These are phyloP conservation scores for Carcharodon carcharias DNA, from an alignment of 2,797 vertebrate genomes.

Conservation along the genomic window DNA sequence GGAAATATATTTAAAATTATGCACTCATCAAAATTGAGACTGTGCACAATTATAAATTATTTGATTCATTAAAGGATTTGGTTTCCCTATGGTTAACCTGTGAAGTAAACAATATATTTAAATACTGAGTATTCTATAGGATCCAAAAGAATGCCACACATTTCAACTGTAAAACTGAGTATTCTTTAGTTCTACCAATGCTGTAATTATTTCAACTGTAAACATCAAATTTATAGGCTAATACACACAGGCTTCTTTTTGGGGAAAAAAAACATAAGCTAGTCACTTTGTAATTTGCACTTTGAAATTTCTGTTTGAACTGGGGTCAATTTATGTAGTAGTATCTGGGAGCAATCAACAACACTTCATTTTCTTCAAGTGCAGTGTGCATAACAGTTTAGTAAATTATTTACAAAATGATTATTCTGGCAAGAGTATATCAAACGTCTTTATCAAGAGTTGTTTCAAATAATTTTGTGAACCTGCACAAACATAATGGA, in stretches of 20 bases:
- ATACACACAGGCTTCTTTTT: background rate
- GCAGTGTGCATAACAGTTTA: background rate
- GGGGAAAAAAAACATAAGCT: background rate
- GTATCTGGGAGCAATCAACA: background rate
- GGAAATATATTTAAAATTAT: background rate
- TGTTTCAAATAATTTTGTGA: background rate
- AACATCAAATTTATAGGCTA: background rate
- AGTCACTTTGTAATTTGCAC: background rate
- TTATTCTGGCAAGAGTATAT: background rate
- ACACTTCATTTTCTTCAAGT: background rate
- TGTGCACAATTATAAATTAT: background rate
- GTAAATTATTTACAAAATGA: conserved; percentile 26
- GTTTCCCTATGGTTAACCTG: background rate
- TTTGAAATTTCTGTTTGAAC: conserved; percentile 19
- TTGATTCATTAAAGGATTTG: background rate
- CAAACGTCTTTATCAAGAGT: background rate
- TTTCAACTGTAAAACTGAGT: background rate
- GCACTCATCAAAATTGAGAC: background rate
- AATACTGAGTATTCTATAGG: background rate
- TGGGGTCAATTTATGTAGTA: background rate
- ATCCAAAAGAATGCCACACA: background rate
- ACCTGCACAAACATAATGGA: background rate
- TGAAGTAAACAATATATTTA: conserved; percentile 17
- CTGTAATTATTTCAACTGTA: conserved; percentile 11
- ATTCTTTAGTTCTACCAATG: background rate